Conservation (phyloP, 2,113 vertebrate species). For the Phocoena sinus region DNA sequence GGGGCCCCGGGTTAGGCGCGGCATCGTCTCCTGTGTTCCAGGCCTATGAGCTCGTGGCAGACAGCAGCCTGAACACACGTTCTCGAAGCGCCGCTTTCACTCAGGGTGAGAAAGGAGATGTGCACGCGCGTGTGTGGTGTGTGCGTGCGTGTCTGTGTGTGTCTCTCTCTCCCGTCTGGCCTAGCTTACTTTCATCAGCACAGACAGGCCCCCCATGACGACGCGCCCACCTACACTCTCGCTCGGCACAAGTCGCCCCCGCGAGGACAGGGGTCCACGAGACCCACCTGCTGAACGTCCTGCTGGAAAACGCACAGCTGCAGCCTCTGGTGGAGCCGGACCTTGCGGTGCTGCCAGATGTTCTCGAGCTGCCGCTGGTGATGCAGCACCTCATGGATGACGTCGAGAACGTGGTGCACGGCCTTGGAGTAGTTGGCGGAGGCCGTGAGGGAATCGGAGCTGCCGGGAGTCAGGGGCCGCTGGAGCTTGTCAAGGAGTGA, state of each 20-base stretch:
- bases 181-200: neutral
- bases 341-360: conserved; percentile 99
- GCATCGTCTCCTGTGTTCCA: fast-evolving
- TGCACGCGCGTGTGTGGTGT: fast-evolving
- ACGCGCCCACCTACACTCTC: fast-evolving
- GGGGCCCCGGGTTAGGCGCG: fast-evolving
- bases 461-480: conserved; percentile 94
- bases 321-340: conserved; percentile 95
- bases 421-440: conserved; percentile 98
- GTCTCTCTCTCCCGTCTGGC: neutral
- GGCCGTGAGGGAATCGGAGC: conserved; percentile 92
- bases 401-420: conserved; percentile 95
- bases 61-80: fast-evolving
- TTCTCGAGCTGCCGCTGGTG: conserved; percentile 97
- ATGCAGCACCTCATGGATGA: conserved; percentile 97
- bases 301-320: conserved; percentile 98
- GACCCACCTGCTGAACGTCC: conserved; percentile 94
- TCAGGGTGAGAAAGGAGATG: fast-evolving
- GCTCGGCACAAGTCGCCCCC: fast-evolving
- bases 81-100: fast-evolving
- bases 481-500: conserved; percentile 96
- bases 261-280: fast-evolving
- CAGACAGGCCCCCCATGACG: fast-evolving
- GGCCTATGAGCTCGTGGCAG: fast-evolving
- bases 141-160: fast-evolving